Conservation (phyloP, 2,888 invertebrate genomes). For the Deladenus siricidicola region DNA sequence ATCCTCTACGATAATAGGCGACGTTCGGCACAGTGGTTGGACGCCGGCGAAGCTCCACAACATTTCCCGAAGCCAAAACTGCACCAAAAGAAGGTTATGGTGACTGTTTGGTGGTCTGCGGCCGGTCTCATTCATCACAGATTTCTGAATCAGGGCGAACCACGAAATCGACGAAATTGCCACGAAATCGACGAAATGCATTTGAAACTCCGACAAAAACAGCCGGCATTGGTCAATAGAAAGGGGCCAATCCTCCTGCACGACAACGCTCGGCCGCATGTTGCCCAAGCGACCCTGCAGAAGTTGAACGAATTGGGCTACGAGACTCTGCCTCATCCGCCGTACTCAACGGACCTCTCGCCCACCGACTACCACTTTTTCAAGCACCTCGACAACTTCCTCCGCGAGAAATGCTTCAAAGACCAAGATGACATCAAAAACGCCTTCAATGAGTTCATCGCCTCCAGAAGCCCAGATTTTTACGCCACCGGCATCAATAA, state of each 20-base stretch:
- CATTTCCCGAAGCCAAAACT: background rate
- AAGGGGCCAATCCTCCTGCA: background rate
- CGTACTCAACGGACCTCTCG: background rate
- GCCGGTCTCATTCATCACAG: slow-evolving; percentile 4
- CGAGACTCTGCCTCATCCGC: background rate
- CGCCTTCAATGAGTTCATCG: background rate
- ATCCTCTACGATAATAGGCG: background rate
- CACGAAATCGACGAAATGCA: slow-evolving; percentile 4
- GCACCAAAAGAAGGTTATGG: background rate
- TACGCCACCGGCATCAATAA: background rate
- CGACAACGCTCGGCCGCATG: background rate
- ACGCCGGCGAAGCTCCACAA: slow-evolving; percentile 2
- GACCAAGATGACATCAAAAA: background rate
- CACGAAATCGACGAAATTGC: background rate
- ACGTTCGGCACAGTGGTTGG: background rate
- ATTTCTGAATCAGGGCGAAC: background rate
- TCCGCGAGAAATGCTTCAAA: background rate
- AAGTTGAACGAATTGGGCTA: background rate
- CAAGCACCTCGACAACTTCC: background rate
- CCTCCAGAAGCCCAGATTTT: background rate
- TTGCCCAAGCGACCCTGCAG: background rate
- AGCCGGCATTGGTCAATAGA: background rate
- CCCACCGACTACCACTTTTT: background rate
- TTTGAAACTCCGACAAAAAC: background rate
- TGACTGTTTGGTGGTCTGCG: slow-evolving; percentile 3